Evolutionary conservation across 2,113 vertebrate species (phyloP), one percentile per base, ranked within the genome.

Genomic region (Etheostoma spectabile): DNA sequence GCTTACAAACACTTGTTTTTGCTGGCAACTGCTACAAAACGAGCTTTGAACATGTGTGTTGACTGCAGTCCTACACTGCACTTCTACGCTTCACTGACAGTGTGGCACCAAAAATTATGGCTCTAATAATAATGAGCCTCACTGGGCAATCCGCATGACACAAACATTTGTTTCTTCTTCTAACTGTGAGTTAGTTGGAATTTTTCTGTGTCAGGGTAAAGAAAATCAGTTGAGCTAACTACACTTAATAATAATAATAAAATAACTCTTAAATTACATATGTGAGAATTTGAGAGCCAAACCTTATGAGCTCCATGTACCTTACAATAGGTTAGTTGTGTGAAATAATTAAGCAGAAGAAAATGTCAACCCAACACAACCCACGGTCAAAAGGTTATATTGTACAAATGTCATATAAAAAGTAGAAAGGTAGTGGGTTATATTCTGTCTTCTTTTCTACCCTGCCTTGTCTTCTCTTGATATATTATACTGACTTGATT

Each of bases 1-100:
- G 24, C 21, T 75, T 18, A 67, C 27, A 65, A 71, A 61, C 19
- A 8, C 2, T 51, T 74, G 35, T 66, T 75, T 67, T 73, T 55
- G 30, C 18, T 72, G 35, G 7, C 12, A 16, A 19, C 1, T 77
- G 60, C 62, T 62, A 24, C 52, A 67, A 83, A 67, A 64, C 68
- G 27, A 35, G 62, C 55, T 76, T 66, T 79, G 24, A 67, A 63
- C 12, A 5, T 56, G 30, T 60, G 51, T 67, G 65, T 30, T 57
- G 35, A 72, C 55, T 19, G 30, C 66, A 62, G 42, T 60, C 60
- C 35, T 46, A 52, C 30, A 64, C 11, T 15, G 10, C 61, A 27
- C 30, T 67, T 55, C 6, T 30, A n/a, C 74, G 35, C 22, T 70
- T 15, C 16, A 45, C 30, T 68, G 62, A 74, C 45, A n/a, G 38